These are phyloP conservation scores for Martes martes DNA, from an alignment of 2,113 vertebrate species.

Conservation along the genomic window DNA sequence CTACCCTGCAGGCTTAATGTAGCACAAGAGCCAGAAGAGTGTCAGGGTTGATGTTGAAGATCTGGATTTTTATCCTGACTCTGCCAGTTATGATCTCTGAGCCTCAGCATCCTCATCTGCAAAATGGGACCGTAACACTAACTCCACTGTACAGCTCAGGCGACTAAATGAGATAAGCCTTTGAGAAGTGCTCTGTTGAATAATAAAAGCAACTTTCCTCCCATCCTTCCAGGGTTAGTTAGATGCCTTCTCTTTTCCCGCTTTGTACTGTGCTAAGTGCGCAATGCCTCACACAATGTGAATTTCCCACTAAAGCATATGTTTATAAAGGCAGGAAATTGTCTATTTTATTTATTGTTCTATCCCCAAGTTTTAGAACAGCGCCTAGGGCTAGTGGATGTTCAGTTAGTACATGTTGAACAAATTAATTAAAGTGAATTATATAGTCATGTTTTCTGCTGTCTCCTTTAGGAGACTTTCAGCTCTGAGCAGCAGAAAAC, in stretches of 20 bases:
- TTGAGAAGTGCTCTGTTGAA: background rate
- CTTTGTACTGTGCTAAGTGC: background rate
- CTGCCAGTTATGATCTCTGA: background rate
- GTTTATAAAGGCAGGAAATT: background rate
- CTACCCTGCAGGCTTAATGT: background rate
- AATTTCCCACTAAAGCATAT: background rate
- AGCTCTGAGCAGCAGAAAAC: background rate
- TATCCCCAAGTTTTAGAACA: background rate
- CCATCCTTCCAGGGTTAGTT: background rate
- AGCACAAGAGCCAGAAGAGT: background rate
- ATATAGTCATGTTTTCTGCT: background rate
- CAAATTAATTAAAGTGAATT: constrained; percentile 20
- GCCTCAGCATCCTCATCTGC: background rate
- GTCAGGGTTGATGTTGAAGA: background rate
- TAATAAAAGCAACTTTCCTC: background rate
- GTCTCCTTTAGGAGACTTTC: background rate
- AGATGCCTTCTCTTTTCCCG: background rate
- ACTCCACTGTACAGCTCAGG: background rate
- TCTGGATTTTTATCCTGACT: background rate
- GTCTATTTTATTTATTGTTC: constrained; percentile 10
- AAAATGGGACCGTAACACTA: background rate
- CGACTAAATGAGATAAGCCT: background rate
- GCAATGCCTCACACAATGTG: background rate
- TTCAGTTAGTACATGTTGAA: background rate
- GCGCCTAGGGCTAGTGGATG: background rate